phyloP scores from a whole-genome alignment of 2,113 vertebrate species.

The Pteropus alecto region DNA sequence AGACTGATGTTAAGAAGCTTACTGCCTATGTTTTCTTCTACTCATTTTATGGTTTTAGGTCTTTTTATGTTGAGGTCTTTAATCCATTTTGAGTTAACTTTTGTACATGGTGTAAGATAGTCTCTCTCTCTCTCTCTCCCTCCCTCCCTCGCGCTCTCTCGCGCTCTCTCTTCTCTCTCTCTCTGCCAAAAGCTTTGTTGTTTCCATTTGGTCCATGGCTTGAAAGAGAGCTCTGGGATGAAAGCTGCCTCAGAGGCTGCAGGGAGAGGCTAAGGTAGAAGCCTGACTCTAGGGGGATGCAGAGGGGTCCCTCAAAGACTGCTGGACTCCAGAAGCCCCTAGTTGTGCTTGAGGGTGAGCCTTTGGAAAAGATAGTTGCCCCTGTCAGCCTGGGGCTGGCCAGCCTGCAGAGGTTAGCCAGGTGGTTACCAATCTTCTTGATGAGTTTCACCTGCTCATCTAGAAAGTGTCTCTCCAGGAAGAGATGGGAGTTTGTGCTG shows the following conservation, averaged over 20 bases:
- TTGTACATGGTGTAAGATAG: neutral
- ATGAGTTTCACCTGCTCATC: neutral
- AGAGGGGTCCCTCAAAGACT: neutral
- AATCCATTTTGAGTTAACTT: neutral
- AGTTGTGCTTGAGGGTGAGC: neutral
- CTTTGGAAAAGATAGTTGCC: neutral
- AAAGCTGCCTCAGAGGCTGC: neutral
- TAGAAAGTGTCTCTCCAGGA: neutral
- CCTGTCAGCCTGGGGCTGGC: neutral
- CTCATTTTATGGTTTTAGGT: neutral
- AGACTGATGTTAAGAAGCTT: neutral
- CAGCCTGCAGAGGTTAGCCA: neutral
- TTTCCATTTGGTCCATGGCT: neutral
- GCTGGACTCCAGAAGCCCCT: neutral
- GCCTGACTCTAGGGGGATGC: neutral
- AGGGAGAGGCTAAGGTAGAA: neutral
- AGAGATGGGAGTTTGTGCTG: neutral
- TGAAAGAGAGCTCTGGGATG: neutral
- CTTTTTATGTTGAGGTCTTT: neutral
- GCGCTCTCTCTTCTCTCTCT: no score
- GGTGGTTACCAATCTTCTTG: neutral
- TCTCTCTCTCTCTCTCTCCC: neutral
- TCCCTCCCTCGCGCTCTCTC: neutral
- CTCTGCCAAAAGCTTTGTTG: neutral
- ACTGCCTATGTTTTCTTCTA: neutral